Base-by-base conservation (phyloP, 2,888 invertebrate genomes). In the Lasioglossum pauxillum region DNA sequence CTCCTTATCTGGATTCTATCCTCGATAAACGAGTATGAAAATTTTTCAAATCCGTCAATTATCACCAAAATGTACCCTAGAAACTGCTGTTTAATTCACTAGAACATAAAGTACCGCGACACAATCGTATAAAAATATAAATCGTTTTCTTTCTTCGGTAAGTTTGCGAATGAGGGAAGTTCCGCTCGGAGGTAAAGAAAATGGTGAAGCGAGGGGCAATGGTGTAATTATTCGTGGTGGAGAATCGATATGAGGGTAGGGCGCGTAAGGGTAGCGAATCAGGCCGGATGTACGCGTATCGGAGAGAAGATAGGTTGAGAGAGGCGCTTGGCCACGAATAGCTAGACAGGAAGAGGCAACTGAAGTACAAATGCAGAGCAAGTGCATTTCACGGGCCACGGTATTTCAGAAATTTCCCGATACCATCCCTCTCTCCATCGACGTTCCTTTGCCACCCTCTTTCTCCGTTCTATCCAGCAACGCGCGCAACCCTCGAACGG, bases 401-500 rank as follows among this genome's bases (percentile, higher is more conserved):
- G 90, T 91, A 91, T 91, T 90, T 90, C 85, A 91, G 90, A 91
- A 91, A 91, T 91, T 90, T 86, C 91, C 86, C 90, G 88, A 91
- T 91, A 91, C 81, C 85, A 69, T 75, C 83, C 81, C 88, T 82
- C 83, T 80, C 86, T 86, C 84, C 74, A 81, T 88, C 90, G 83
- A 72, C 87, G 78, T 86, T 82, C 87, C 83, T 85, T 78, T 78
- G 44, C 86, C 78, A 88, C 88, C 78, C 88, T 82, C 85, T 86
- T 88, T 86, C 83, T 85, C 76, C 78, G 82, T 90, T 87, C 85
- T 83, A 78, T 84, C 79, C 31, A 19, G 23, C 69, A 12, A 4
- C 69, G 38, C 23, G 35, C 35, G 1, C 12, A 27, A 19, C 67
- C 38, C 23, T 19, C 38, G 31, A 79, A 57, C 80, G 10, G 16